These are phyloP conservation scores for Puntigrus tetrazona DNA, from an alignment of 2,113 vertebrate genomes.

Conservation along the genomic window DNA sequence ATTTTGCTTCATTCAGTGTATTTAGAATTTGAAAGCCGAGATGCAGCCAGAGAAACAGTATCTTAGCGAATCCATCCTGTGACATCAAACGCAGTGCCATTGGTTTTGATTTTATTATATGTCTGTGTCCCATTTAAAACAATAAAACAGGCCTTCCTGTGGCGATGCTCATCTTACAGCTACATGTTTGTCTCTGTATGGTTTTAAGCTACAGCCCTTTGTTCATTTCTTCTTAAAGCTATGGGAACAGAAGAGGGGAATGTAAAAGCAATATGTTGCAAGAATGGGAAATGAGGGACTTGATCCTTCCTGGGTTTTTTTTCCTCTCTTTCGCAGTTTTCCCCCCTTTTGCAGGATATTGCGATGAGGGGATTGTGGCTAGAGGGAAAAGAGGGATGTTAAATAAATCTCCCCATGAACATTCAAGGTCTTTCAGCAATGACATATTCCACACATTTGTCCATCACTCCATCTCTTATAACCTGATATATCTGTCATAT, in stretches of 20 bases:
- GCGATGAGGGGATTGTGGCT: conserved; percentile 58
- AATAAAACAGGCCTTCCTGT: conserved; percentile 58
- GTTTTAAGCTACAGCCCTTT: conserved; percentile 55
- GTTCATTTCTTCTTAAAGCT: conserved; percentile 66
- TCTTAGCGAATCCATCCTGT: conserved; percentile 48
- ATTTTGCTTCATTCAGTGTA: conserved; percentile 49
- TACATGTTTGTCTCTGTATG: conserved; percentile 57
- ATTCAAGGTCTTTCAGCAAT: conserved; percentile 23
- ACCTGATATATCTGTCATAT: neutral
- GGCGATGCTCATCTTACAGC: conserved; percentile 58
- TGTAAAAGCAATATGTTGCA: conserved; percentile 64
- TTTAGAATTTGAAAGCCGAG: conserved; percentile 52
- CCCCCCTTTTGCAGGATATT: conserved; percentile 54
- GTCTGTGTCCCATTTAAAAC: conserved; percentile 57
- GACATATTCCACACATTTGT: conserved; percentile 9
- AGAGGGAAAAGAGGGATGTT: conserved; percentile 49
- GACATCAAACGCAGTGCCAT: conserved; percentile 62
- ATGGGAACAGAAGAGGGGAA: conserved; percentile 51
- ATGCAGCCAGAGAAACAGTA: conserved; percentile 51
- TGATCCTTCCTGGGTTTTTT: conserved; percentile 66
- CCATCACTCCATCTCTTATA: neutral
- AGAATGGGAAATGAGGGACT: conserved; percentile 68
- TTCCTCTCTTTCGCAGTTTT: conserved; percentile 39
- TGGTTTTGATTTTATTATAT: conserved; percentile 59
- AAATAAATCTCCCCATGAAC: conserved; percentile 56